Conservation (phyloP, 2,113 vertebrate genomes). For the Syngnathoides biaculeatus region DNA sequence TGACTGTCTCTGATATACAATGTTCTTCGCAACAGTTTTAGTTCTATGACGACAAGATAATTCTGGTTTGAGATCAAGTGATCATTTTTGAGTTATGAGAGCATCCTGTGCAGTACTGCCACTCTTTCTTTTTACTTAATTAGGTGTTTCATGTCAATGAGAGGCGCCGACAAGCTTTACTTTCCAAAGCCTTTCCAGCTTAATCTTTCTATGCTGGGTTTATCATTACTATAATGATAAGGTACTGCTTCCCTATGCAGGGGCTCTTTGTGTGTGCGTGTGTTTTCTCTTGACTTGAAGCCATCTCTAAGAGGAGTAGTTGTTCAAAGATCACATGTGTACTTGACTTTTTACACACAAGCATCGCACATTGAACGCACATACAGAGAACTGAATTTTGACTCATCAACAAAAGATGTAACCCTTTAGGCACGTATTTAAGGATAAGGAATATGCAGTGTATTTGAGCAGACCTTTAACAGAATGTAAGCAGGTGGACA, state of each 20-base stretch:
- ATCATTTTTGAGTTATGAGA: constrained; percentile 35
- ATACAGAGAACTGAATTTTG: constrained; percentile 15
- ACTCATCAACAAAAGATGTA: constrained; percentile 15
- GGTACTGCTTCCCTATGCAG: constrained; percentile 51
- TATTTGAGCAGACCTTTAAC: background rate
- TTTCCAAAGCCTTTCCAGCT: constrained; percentile 60
- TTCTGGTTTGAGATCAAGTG: constrained; percentile 31
- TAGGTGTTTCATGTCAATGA: constrained; percentile 52
- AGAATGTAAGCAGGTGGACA: constrained; percentile 35
- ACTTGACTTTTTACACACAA: background rate
- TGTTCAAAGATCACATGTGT: constrained; percentile 45
- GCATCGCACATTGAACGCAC: constrained; percentile 2
- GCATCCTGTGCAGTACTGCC: constrained; percentile 23
- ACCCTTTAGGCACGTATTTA: constrained; percentile 11
- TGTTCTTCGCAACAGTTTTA: constrained; percentile 1
- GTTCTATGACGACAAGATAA: constrained; percentile 33
- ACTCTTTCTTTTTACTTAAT: constrained; percentile 39
- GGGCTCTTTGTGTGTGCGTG: constrained; percentile 37
- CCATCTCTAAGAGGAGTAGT: constrained; percentile 36
- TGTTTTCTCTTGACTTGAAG: constrained; percentile 42
- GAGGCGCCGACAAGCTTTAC: constrained; percentile 65
- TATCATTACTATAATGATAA: constrained; percentile 76
- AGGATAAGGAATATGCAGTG: constrained; percentile 5
- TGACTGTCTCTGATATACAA: background rate
- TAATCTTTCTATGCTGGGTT: constrained; percentile 64